Percentiles rank a stretch among this genome's conserved stretches.
Evolutionary conservation across 2,113 vertebrate species (phyloP).

Genomic region (Colinus virginianus): DNA sequence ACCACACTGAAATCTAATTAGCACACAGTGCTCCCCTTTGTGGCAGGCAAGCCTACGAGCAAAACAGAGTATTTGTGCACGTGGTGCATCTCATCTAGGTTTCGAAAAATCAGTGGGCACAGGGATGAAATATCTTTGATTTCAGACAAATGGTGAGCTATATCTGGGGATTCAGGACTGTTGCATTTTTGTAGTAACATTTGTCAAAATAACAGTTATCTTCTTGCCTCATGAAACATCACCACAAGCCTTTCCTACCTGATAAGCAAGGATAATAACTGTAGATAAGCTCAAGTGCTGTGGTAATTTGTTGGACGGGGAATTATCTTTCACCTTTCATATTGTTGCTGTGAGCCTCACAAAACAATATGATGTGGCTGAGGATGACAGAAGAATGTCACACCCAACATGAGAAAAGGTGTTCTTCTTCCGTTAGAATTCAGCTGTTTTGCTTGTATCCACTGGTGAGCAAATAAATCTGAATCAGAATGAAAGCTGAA

Average conservation of each 20-base stretch:
- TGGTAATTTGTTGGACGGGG: neutral
- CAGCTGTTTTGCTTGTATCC: neutral
- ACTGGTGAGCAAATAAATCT: neutral
- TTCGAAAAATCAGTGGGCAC: neutral
- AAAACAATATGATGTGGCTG: neutral
- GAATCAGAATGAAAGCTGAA: neutral
- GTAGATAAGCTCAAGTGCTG: neutral
- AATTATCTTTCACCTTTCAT: neutral
- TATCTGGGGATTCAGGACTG: neutral
- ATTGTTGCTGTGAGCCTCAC: neutral
- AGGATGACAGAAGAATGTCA: neutral
- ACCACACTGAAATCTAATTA: neutral
- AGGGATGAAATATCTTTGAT: neutral
- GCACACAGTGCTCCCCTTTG: neutral
- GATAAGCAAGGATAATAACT: neutral
- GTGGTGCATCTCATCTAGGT: neutral
- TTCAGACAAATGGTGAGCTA: neutral
- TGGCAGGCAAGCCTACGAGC: neutral
- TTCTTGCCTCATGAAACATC: neutral
- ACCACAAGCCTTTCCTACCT: neutral
- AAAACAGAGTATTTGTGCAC: neutral
- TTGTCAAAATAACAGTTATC: neutral
- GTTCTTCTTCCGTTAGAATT: neutral
- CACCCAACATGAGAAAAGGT: neutral
- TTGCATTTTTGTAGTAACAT: neutral